Evolutionary conservation across 2,888 invertebrate genomes (phyloP), one percentile per base, ranked within the genome.

Genomic region (Mimumesa dahlbomi): DNA sequence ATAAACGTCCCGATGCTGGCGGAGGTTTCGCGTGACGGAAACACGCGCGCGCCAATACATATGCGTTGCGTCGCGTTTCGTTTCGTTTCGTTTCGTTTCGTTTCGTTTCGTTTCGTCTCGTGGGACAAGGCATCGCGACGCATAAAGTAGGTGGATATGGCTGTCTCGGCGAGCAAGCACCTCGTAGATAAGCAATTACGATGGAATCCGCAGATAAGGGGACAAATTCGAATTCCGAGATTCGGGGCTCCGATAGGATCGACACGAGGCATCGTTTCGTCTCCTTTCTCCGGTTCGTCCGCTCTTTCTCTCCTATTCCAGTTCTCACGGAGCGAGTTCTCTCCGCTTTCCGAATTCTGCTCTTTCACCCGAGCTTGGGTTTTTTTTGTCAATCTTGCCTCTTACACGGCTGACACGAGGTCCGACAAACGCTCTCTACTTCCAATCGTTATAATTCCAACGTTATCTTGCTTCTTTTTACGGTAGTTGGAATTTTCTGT

Each of bases 111-210:
- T 14, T 38, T 50, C 54, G 70, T 74, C 67, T 34, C 69, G 61
- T 53, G 61, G 49, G 59, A 18, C 66, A 61, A 74, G 34, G 70
- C 62, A 46, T 52, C 58, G 66, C 43, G 52, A 63, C 73, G 74
- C 76, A 76, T 79, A 79, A 79, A 79, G 74, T 76, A 74, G 71
- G 71, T 66, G 74, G 75, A 76, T 74, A 69, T 68, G 69, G 74
- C 69, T 49, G 71, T 58, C 49, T 58, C 50, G 36, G 65, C 73
- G 69, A 69, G 59, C 66, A 71, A 73, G 66, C 77, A 75, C 77
- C 82, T 83, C 81, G 82, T 84, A 86, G 83, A 86, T 87, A 85
- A 87, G 82, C 85, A 85, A 87, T 87, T 86, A 85, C 84, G 87
- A 87, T 87, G 87, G 86, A 86, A 87, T 85, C 71, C 79, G 69